These are phyloP conservation scores for Anomalospiza imberbis DNA, from an alignment of 2,797 vertebrate genomes.

Conservation along the genomic window DNA sequence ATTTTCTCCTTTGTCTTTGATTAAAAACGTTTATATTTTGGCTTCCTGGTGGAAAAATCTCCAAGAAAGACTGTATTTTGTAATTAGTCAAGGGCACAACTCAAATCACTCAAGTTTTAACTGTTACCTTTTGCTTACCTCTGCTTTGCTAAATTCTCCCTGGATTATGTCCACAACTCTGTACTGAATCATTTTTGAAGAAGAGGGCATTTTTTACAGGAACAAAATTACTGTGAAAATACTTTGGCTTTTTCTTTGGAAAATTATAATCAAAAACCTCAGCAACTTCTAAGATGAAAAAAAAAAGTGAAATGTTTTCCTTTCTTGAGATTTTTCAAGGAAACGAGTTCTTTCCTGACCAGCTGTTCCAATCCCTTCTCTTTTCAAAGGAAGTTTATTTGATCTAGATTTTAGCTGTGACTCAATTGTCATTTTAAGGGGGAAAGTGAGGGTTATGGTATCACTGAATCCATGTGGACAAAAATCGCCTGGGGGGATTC, in stretches of 20 bases:
- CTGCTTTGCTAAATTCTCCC: neutral
- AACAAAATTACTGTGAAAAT: neutral
- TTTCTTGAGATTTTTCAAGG: slow-evolving; percentile 46
- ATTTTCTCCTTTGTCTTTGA: neutral
- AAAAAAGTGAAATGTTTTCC: neutral
- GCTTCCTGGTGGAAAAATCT: neutral
- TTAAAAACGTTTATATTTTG: neutral
- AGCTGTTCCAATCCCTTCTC: neutral
- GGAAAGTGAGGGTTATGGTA: neutral
- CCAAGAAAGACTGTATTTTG: neutral
- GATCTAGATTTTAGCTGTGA: slow-evolving; percentile 1
- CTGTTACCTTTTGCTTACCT: neutral
- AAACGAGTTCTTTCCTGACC: slow-evolving; percentile 31
- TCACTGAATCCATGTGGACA: neutral
- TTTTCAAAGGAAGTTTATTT: slow-evolving; percentile 39
- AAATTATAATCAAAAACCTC: neutral
- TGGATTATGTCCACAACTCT: neutral
- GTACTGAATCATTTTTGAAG: neutral
- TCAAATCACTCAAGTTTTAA: neutral
- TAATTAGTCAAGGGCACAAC: neutral
- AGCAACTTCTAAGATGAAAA: neutral
- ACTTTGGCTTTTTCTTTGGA: neutral
- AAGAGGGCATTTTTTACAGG: neutral
- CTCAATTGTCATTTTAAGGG: neutral
- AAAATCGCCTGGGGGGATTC: neutral